Evolutionary conservation across 1,140 invertebrate genomes (phyloP).

Genomic region (Zaprionus vittiger): DNA sequence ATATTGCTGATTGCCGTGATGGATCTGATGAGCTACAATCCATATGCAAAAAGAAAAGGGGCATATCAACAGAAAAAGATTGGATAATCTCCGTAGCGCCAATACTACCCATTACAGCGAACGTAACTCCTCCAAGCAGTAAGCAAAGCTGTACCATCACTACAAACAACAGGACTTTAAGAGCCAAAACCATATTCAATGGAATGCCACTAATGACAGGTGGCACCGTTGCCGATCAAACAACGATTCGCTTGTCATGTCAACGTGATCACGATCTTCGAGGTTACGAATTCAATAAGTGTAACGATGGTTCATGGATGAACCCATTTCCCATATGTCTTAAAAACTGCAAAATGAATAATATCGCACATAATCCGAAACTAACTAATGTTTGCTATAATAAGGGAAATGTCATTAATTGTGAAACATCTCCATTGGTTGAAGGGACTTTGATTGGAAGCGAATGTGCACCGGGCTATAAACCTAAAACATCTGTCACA

Average conservation of each 20-base stretch:
- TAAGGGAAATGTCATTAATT: neutral
- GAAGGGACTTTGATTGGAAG: constrained; percentile 10
- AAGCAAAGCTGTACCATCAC: constrained; percentile 20
- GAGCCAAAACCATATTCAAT: constrained; percentile 6
- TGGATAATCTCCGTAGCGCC: neutral
- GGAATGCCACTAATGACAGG: neutral
- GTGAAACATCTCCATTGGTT: neutral
- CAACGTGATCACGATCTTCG: rapidly evolving
- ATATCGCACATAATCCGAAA: constrained; percentile 16
- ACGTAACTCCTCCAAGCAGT: neutral
- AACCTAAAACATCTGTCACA: rapidly evolving
- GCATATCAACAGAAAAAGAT: neutral
- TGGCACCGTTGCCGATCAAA: neutral
- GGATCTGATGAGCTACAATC: constrained; percentile 88
- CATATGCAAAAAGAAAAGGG: constrained; percentile 13
- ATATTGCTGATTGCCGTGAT: constrained; percentile 87
- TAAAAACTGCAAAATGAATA: neutral
- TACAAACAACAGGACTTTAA: neutral
- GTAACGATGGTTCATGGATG: constrained; percentile 36
- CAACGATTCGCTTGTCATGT: constrained; percentile 19
- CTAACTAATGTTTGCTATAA: constrained; percentile 14
- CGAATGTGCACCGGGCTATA: constrained; percentile 37
- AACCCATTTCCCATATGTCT: constrained; percentile 17
- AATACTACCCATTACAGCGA: neutral
- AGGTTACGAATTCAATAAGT: constrained; percentile 25